These are phyloP conservation scores for Crypturellus tataupa DNA, from an alignment of 2,797 vertebrate genomes.

Conservation along the genomic window DNA sequence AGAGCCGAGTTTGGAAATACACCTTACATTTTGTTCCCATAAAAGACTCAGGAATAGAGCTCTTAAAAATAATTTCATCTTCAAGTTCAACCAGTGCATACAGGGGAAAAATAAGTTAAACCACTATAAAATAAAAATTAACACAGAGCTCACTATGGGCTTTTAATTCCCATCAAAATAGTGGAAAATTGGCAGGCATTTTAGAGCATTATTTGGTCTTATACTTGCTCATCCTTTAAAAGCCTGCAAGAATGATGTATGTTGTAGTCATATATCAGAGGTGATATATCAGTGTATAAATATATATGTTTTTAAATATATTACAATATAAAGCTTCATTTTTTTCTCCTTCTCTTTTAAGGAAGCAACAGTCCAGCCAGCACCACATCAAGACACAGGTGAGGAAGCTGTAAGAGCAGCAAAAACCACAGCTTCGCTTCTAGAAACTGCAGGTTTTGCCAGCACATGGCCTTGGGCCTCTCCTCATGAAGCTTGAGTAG, in stretches of 20 bases:
- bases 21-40: background rate
- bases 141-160: background rate
- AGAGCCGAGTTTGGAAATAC: background rate
- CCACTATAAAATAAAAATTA: background rate
- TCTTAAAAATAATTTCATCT: background rate
- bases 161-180: background rate
- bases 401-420: too few species aligned
- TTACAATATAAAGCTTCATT: too few species aligned
- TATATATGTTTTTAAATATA: too few species aligned
- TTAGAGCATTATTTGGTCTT: background rate
- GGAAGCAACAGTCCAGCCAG: too few species aligned
- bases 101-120: background rate
- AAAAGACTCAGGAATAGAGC: too few species aligned
- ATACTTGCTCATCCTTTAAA: background rate
- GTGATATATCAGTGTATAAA: too few species aligned
- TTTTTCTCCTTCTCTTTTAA: too few species aligned
- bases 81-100: background rate
- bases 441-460: too few species aligned
- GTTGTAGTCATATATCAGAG: fast-evolving
- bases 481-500: too few species aligned
- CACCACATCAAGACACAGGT: too few species aligned
- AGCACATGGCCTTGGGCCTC: too few species aligned
- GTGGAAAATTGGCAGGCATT: fast-evolving
- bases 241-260: background rate
- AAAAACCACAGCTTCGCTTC: too few species aligned